A percentile compares a stretch with the other conserved stretches of the same genome.
Conservation (phyloP, 2,113 vertebrate species). For the Corythoichthys haematopterus region DNA sequence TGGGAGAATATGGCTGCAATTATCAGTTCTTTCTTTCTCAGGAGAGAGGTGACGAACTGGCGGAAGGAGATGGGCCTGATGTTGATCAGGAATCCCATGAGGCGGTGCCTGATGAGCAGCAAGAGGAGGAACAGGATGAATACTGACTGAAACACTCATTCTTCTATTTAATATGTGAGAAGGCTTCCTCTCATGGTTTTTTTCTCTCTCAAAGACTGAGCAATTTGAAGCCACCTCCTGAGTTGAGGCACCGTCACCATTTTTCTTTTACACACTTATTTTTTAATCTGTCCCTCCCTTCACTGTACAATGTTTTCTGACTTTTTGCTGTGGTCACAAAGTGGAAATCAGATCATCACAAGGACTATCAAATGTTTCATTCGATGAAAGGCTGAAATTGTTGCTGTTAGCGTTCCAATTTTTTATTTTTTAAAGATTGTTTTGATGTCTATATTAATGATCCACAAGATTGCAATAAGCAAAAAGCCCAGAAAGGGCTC, state of each 20-base stretch:
- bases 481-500: conserved; percentile 59
- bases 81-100: conserved; percentile 83
- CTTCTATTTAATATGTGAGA: conserved; percentile 77
- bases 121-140: conserved; percentile 94
- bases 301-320: conserved; percentile 74
- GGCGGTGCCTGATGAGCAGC: conserved; percentile 81
- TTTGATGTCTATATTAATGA: conserved; percentile 61
- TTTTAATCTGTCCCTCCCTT: conserved; percentile 39
- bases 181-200: conserved; percentile 69
- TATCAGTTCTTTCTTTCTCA: conserved; percentile 37
- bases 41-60: conserved; percentile 85
- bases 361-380: conserved; percentile 50
- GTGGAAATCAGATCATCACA: conserved; percentile 74
- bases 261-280: conserved; percentile 23
- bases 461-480: conserved; percentile 69
- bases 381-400: conserved; percentile 60
- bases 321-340: conserved; percentile 66
- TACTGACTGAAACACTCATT: conserved; percentile 78
- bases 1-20: not conserved
- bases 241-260: conserved; percentile 64
- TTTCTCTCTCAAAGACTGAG: conserved; percentile 79
- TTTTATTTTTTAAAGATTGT: conserved; percentile 20
- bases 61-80: conserved; percentile 78
- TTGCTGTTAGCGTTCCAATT: conserved; percentile 54
- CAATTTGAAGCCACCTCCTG: conserved; percentile 78